These are phyloP conservation scores for Clunio marinus DNA, from an alignment of 2,888 invertebrate genomes.

Conservation along the genomic window DNA sequence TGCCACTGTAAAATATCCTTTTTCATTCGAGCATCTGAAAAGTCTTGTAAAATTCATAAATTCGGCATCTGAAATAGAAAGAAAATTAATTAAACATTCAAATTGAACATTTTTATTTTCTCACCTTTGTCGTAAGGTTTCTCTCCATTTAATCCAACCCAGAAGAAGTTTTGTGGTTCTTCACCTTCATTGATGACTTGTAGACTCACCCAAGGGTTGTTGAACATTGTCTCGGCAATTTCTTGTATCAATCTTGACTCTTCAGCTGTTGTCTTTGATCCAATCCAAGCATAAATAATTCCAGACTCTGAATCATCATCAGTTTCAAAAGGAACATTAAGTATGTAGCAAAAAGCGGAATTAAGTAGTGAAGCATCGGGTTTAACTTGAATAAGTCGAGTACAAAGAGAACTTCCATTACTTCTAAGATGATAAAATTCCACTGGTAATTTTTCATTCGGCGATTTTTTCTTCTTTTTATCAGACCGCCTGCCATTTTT, in stretches of 20 bases:
- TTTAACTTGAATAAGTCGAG: conserved; percentile 83
- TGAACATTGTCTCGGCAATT: conserved; percentile 90
- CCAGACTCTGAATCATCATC: conserved; percentile 73
- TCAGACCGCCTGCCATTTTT: conserved; percentile 77
- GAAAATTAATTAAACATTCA: neutral
- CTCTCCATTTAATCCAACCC: conserved; percentile 90
- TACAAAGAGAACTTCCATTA: conserved; percentile 91
- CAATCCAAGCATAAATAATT: conserved; percentile 95
- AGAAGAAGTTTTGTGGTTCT: conserved; percentile 98
- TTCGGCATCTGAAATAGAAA: conserved; percentile 62
- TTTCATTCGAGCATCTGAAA: conserved; percentile 98
- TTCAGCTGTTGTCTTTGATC: conserved; percentile 76
- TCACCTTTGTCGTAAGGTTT: conserved; percentile 71
- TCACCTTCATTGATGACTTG: conserved; percentile 87
- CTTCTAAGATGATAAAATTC: conserved; percentile 94
- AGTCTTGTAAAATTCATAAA: conserved; percentile 91
- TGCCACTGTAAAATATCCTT: conserved; percentile 97
- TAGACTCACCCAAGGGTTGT: conserved; percentile 71
- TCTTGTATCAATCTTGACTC: conserved; percentile 83
- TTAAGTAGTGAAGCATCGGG: conserved; percentile 82
- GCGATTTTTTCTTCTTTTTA: conserved; percentile 45
- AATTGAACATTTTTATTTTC: neutral
- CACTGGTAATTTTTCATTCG: conserved; percentile 58
- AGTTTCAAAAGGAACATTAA: conserved; percentile 88
- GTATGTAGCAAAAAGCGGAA: conserved; percentile 93